These are phyloP conservation scores for Orcinus orca DNA, from an alignment of 2,113 vertebrate genomes.

Conservation along the genomic window DNA sequence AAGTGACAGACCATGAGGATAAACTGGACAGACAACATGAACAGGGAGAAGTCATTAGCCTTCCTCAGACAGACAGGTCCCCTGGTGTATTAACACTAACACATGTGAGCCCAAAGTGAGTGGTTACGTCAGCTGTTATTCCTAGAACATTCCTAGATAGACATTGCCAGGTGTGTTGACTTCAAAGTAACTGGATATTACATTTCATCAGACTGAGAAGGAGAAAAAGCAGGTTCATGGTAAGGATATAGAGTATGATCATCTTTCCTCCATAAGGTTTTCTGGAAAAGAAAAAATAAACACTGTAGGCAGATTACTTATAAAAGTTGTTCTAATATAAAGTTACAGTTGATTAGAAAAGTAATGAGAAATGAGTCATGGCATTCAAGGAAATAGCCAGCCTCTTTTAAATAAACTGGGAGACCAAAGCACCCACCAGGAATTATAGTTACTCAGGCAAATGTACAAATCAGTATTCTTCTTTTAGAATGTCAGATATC, in stretches of 20 bases:
- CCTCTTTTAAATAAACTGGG: background rate
- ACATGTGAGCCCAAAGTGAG: constrained; percentile 8
- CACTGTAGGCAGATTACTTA: background rate
- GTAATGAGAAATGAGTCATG: constrained; percentile 19
- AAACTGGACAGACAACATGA: background rate
- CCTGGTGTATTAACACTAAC: background rate
- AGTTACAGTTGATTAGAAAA: constrained; percentile 16
- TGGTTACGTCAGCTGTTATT: constrained; percentile 59
- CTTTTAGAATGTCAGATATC: background rate
- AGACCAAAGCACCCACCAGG: background rate
- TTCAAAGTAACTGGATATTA: constrained; percentile 66
- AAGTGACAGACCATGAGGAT: background rate
- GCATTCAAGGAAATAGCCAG: background rate
- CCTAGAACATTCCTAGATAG: constrained; percentile 39
- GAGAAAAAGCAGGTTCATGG: constrained; percentile 31
- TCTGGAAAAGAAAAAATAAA: constrained; percentile 57
- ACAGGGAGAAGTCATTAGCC: background rate
- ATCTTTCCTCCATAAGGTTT: constrained; percentile 35
- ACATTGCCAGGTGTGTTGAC: constrained; percentile 44
- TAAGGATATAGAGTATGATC: background rate
- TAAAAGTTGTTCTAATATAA: constrained; percentile 46
- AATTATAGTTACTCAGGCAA: background rate
- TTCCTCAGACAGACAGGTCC: background rate
- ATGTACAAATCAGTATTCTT: background rate
- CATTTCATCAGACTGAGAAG: constrained; percentile 47